Evolutionary conservation across 2,888 invertebrate genomes (phyloP).

Genomic region (Drosophila mercatorum): DNA sequence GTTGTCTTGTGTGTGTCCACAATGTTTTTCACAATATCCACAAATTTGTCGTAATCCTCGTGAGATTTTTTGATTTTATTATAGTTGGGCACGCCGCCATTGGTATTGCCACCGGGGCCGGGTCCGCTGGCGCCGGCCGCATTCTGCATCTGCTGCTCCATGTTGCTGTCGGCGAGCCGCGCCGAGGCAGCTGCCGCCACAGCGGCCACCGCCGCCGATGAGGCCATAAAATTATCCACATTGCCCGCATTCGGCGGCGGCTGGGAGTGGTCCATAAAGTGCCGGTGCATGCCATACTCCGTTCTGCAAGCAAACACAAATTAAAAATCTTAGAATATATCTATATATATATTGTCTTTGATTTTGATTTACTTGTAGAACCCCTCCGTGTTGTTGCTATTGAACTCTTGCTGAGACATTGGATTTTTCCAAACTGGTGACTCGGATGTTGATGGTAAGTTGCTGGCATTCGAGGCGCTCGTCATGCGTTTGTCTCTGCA

Average conservation of each 20-base stretch:
- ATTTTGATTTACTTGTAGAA: constrained; percentile 78
- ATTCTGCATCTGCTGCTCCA: constrained; percentile 81
- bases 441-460: constrained; percentile 83
- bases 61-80: constrained; percentile 79
- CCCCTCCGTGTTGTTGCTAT: constrained; percentile 84
- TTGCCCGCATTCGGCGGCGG: constrained; percentile 80
- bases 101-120: constrained; percentile 75
- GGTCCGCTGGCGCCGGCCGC: constrained; percentile 70
- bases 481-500: constrained; percentile 84
- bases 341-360: background rate
- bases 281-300: constrained; percentile 84
- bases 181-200: constrained; percentile 81
- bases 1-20: constrained; percentile 83
- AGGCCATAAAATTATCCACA: constrained; percentile 83
- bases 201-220: constrained; percentile 83
- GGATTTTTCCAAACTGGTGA: constrained; percentile 84
- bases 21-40: constrained; percentile 84
- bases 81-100: constrained; percentile 80
- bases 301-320: constrained; percentile 63
- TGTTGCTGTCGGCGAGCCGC: constrained; percentile 81
- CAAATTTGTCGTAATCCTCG: constrained; percentile 83
- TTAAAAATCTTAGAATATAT: background rate
- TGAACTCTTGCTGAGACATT: constrained; percentile 84
- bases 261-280: constrained; percentile 84
- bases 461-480: constrained; percentile 83